Base-by-base conservation (phyloP, 2,888 invertebrate species). In the Plagiodera versicolora region DNA sequence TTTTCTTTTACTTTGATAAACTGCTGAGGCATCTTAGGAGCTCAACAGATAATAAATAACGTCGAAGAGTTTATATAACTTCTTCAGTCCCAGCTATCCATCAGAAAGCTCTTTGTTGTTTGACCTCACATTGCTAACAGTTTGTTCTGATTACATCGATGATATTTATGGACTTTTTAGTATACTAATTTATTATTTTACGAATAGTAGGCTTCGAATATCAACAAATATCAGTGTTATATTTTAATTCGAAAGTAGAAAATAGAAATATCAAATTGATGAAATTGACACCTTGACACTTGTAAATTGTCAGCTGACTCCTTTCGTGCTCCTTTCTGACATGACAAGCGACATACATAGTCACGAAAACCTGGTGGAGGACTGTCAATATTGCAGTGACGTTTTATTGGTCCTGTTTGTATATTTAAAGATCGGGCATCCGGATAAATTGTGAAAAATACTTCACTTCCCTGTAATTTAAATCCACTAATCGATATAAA, bases 1-100 rank as follows among this genome's bases (percentile, higher is more conserved):
- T 87, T 87, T 73, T 72, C 70, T 65, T 74, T 74, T 45, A 74
- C 74, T 69, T 74, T 72, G 49, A 74, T 73, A 54, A 74, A 74
- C 58, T 74, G 74, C 58, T 72, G 70, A 57, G 74, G 74, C 74
- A 74, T 74, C 55, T 55, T 52, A 16, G n/a, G n/a, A n/a, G n/a
- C 16, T 53, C 20, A 24, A 16, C n/a, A 57, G 51, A 61, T 55
- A 60, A 61, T 48, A 51, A 57, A 59, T 35, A 48, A 53, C 54
- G 57, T 51, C 50, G 52, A 58, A 5, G 58, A 47, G 52, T 64
- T 64, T 64, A 64, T 64, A 58, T 64, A 64, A 64, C 58, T 53
- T 50, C 30, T 52, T 30, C 58, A 47, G 51, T 63, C 5, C 35
- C 10, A 2, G 28, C 20, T 32, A 46, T 54, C 28, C 61, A 61